A percentile compares a stretch with the other conserved stretches of the same genome.
These are phyloP conservation scores for Gallinago jamesoni DNA, from an alignment of 2,113 vertebrate species.

Conservation along the genomic window DNA sequence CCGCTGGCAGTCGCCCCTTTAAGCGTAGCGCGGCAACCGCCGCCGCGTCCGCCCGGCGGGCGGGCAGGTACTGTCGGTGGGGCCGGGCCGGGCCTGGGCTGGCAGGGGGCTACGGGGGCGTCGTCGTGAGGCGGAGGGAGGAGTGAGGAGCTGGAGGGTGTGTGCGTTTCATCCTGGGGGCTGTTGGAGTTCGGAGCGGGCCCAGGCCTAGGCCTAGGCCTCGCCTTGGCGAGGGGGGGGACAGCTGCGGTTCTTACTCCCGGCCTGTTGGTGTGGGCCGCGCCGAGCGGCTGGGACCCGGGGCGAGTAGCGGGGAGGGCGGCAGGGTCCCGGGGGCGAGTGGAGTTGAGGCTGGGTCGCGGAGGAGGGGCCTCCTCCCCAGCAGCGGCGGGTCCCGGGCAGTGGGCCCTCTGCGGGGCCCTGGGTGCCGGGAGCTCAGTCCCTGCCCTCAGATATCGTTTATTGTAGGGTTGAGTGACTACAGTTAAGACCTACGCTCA, in stretches of 20 bases:
- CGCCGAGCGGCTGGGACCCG: too few relatives aligned
- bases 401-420: background rate
- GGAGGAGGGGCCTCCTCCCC: background rate
- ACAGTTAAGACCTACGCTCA: accelerated
- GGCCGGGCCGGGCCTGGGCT: background rate
- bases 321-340: background rate
- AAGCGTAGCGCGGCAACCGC: conserved; percentile 35
- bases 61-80: background rate
- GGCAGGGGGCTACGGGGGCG: background rate
- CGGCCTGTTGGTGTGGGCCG: background rate
- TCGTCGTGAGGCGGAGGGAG: too few relatives aligned
- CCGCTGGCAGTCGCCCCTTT: conserved; percentile 15
- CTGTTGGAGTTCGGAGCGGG: background rate
- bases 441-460: background rate
- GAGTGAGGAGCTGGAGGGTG: too few relatives aligned
- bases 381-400: too few relatives aligned
- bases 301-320: background rate
- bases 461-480: accelerated
- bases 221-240: background rate
- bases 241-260: too few relatives aligned
- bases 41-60: background rate
- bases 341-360: background rate
- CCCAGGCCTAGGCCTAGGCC: background rate
- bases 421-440: accelerated
- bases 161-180: background rate